Evolutionary conservation across 2,113 vertebrate genomes (phyloP).

Genomic region (Circaetus cinerascens): DNA sequence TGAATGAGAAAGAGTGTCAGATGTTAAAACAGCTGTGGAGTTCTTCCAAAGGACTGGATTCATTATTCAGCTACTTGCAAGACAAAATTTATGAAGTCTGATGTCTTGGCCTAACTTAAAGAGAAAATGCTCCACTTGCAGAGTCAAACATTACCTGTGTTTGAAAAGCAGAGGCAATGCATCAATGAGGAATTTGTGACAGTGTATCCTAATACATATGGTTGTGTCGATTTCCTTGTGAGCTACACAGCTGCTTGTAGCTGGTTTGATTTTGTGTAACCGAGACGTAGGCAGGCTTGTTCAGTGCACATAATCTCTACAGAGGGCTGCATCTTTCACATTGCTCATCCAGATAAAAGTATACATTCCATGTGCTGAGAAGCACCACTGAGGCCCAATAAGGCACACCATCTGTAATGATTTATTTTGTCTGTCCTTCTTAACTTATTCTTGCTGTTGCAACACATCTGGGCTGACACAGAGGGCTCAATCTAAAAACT

Average conservation of each 20-base stretch:
- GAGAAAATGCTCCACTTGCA: background rate
- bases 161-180: slow-evolving; percentile 41
- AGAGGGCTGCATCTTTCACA: slow-evolving; percentile 60
- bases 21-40: slow-evolving; percentile 97
- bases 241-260: slow-evolving; percentile 63
- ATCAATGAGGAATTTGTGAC: slow-evolving; percentile 60
- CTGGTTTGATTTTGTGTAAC: slow-evolving; percentile 66
- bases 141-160: slow-evolving; percentile 33
- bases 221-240: slow-evolving; percentile 69
- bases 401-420: slow-evolving; percentile 13
- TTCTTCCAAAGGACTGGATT: slow-evolving; percentile 95
- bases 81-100: slow-evolving; percentile 91
- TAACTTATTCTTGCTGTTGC: slow-evolving; percentile 64
- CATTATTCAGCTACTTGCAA: slow-evolving; percentile 92
- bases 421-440: slow-evolving; percentile 50
- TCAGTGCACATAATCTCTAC: slow-evolving; percentile 9
- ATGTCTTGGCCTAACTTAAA: slow-evolving; percentile 12
- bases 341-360: background rate
- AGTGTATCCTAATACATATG: slow-evolving; percentile 57
- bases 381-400: slow-evolving; percentile 31
- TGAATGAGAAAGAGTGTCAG: slow-evolving; percentile 94
- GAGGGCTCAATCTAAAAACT: slow-evolving; percentile 57
- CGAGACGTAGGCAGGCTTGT: slow-evolving; percentile 42
- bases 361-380: slow-evolving; percentile 64
- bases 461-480: slow-evolving; percentile 36